Evolutionary conservation across 2,797 vertebrate species (phyloP).

Genomic region (Ptychadena robeensis): DNA sequence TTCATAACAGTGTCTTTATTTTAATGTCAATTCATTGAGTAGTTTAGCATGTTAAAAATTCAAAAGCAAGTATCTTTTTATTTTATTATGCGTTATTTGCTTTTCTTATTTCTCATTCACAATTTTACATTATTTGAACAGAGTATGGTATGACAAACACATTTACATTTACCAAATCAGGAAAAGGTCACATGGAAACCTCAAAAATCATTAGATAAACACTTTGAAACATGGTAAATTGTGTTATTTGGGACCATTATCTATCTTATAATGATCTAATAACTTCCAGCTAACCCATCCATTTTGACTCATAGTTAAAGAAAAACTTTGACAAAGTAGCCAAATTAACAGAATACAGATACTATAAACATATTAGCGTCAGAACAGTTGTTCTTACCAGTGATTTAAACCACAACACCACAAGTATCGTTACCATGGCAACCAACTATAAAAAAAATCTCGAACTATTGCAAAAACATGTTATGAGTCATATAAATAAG

Average conservation of each 20-base stretch:
- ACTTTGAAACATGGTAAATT: not conserved
- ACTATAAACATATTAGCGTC: not conserved
- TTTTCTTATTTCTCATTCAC: no score
- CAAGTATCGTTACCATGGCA: constrained; percentile 53
- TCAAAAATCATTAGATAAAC: not conserved
- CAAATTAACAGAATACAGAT: not conserved
- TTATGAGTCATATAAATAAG: constrained; percentile 29
- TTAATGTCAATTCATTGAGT: no score
- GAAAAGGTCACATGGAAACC: no score
- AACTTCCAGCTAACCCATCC: not conserved
- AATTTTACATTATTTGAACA: no score
- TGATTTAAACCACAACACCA: constrained; percentile 49
- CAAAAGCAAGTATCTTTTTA: no score
- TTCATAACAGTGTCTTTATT: no score
- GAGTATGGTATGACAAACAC: no score
- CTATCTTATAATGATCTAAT: not conserved
- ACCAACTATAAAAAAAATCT: constrained; percentile 48
- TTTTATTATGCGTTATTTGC: no score
- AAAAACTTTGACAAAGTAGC: not conserved
- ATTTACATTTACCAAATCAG: no score
- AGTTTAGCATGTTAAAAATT: no score
- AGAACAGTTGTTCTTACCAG: constrained; percentile 10
- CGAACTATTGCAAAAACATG: constrained; percentile 43
- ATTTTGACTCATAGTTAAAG: not conserved
- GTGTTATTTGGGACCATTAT: not conserved